Evolutionary conservation across 53 echinoderm and acorn worm species (phyloP).

Genomic region (Zoroaster sp.): DNA sequence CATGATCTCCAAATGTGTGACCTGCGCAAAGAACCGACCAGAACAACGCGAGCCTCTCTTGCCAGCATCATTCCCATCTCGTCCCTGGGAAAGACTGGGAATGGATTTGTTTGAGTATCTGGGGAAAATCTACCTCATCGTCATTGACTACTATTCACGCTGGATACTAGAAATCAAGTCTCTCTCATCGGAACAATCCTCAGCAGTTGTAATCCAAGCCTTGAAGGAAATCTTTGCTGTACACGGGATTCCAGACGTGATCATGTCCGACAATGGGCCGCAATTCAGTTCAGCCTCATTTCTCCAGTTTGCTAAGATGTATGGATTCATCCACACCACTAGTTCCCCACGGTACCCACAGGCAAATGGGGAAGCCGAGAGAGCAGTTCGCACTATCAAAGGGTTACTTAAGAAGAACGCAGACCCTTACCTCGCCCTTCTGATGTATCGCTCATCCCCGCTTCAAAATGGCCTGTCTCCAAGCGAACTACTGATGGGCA

Average conservation of each 20-base stretch:
- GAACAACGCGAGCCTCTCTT: slow-evolving; percentile 46
- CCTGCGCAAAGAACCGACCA: slow-evolving; percentile 35
- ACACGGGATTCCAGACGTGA: slow-evolving; percentile 53
- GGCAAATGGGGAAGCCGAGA: slow-evolving; percentile 63
- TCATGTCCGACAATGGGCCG: slow-evolving; percentile 50
- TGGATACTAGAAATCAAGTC: slow-evolving; percentile 50
- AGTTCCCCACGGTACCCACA: slow-evolving; percentile 60
- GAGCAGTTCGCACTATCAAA: slow-evolving; percentile 56
- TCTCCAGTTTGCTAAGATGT: slow-evolving; percentile 2
- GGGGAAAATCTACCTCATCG: slow-evolving; percentile 29
- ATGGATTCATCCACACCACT: slow-evolving; percentile 13
- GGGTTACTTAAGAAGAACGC: not conserved
- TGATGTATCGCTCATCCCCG: slow-evolving; percentile 22
- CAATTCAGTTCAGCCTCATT: slow-evolving; percentile 29
- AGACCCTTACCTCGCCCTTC: slow-evolving; percentile 11
- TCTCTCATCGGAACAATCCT: not conserved
- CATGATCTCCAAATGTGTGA: slow-evolving; percentile 38
- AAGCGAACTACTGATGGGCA: slow-evolving; percentile 41
- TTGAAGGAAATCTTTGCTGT: slow-evolving; percentile 43
- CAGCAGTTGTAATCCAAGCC: not conserved
- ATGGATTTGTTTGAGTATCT: slow-evolving; percentile 51
- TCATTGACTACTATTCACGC: slow-evolving; percentile 69
- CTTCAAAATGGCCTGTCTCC: slow-evolving; percentile 50
- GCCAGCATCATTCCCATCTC: slow-evolving; percentile 23
- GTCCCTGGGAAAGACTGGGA: slow-evolving; percentile 51